phyloP scores from a whole-genome alignment of 2,113 vertebrate genomes.

The Phylloscopus trochiloides region DNA sequence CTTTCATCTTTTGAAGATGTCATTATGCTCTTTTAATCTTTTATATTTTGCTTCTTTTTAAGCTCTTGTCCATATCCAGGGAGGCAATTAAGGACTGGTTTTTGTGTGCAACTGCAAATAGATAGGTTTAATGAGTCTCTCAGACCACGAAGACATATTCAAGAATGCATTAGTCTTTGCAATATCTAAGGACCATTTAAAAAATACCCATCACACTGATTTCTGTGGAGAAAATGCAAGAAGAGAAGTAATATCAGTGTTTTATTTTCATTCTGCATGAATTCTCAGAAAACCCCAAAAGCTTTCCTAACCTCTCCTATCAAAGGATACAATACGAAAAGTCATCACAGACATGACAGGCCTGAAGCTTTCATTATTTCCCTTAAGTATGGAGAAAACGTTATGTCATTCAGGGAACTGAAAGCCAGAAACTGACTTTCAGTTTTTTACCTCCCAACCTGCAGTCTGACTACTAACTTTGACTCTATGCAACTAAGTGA shows the following conservation, averaged over 20 bases:
- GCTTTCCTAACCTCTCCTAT: not conserved
- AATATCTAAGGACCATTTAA: not conserved
- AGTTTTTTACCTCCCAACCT: not conserved
- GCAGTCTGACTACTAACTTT: not conserved
- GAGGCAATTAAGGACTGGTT: not conserved
- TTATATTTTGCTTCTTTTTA: not conserved
- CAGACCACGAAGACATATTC: not conserved
- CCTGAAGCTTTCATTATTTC: not conserved
- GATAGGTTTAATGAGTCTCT: not conserved
- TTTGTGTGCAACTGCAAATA: not conserved
- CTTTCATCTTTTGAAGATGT: not conserved
- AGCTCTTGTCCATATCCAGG: not conserved
- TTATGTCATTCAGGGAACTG: not conserved
- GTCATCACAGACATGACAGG: not conserved
- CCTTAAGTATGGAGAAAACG: not conserved
- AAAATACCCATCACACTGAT: not conserved
- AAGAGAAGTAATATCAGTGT: not conserved
- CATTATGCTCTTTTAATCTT: constrained; percentile 1
- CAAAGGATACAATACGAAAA: not conserved
- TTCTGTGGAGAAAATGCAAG: not conserved
- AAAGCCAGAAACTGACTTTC: not conserved
- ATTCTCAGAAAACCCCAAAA: not conserved
- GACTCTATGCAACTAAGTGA: not conserved
- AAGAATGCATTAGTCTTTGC: not conserved
- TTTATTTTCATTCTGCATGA: not conserved